phyloP scores from a whole-genome alignment of 2,888 invertebrate species.

The Rhingia campestris region DNA sequence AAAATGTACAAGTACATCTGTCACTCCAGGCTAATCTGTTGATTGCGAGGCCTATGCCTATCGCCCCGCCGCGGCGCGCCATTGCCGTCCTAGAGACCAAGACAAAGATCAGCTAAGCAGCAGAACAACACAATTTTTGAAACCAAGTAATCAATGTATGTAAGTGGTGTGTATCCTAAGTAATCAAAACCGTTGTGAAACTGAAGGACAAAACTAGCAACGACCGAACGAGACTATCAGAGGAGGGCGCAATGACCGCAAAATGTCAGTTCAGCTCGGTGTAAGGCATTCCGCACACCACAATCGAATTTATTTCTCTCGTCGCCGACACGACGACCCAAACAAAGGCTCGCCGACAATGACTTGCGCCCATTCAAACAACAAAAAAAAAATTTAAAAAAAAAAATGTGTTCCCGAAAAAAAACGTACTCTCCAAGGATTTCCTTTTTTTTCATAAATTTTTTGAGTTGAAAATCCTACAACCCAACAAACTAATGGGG shows the following conservation, averaged over 20 bases:
- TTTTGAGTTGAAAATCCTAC: neutral
- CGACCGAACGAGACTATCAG: slow-evolving; percentile 18
- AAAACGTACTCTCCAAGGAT: neutral
- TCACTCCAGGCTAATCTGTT: slow-evolving; percentile 13
- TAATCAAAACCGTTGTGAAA: slow-evolving; percentile 11
- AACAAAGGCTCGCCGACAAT: slow-evolving; percentile 1
- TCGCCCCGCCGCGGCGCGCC: neutral
- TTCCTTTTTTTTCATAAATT: neutral
- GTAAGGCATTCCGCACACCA: slow-evolving; percentile 20
- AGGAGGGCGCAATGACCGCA: slow-evolving; percentile 54
- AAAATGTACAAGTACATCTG: neutral
- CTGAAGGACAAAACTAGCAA: slow-evolving; percentile 22
- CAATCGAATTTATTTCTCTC: slow-evolving; percentile 24
- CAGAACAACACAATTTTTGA: neutral
- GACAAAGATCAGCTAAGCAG: neutral
- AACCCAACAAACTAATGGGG: neutral
- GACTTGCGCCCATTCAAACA: neutral
- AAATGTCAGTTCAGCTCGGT: slow-evolving; percentile 28
- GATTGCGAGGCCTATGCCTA: neutral
- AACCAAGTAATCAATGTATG: neutral
- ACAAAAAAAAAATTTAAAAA: neutral
- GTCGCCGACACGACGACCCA: neutral
- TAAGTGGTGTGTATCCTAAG: slow-evolving; percentile 25
- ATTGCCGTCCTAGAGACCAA: neutral
- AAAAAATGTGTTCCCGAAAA: neutral